These are phyloP conservation scores for Brotula barbata DNA, from an alignment of 2,797 vertebrate genomes.

Conservation along the genomic window DNA sequence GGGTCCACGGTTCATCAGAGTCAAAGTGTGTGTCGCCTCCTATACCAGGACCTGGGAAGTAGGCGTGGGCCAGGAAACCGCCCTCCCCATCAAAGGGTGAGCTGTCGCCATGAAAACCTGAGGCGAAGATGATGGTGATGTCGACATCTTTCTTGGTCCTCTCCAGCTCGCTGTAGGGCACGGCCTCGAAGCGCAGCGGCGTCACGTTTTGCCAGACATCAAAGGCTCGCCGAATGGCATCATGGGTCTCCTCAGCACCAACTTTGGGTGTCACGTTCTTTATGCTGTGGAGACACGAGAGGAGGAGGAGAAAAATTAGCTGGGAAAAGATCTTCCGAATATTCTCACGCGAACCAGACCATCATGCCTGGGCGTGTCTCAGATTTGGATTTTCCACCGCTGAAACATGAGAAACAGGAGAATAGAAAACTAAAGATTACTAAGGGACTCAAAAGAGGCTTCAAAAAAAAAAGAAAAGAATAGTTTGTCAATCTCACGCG, in stretches of 20 bases:
- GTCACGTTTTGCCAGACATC: constrained; percentile 84
- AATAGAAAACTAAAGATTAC: constrained; percentile 3
- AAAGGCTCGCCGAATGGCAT: constrained; percentile 89
- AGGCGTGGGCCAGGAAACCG: constrained; percentile 93
- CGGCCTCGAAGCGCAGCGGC: constrained; percentile 87
- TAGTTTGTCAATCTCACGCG: constrained; percentile 25
- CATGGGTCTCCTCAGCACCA: constrained; percentile 81
- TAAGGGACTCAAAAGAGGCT: not conserved
- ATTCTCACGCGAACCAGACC: no score
- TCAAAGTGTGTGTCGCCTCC: constrained; percentile 96
- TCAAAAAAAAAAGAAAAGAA: not conserved
- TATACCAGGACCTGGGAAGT: constrained; percentile 89
- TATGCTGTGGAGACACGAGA: constrained; percentile 87
- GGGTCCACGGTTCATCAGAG: constrained; percentile 89
- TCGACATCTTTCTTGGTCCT: constrained; percentile 88
- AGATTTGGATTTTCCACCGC: no score
- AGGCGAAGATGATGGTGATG: constrained; percentile 92
- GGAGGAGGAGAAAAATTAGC: no score
- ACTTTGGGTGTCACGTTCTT: constrained; percentile 93
- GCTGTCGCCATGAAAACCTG: constrained; percentile 93
- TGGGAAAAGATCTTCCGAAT: no score
- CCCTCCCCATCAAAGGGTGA: constrained; percentile 92
- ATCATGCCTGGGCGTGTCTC: no score
- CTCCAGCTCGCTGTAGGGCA: constrained; percentile 85
- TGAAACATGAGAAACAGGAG: not conserved